Evolutionary conservation across 1,140 invertebrate species (phyloP).

Genomic region (Bombus sylvicola): DNA sequence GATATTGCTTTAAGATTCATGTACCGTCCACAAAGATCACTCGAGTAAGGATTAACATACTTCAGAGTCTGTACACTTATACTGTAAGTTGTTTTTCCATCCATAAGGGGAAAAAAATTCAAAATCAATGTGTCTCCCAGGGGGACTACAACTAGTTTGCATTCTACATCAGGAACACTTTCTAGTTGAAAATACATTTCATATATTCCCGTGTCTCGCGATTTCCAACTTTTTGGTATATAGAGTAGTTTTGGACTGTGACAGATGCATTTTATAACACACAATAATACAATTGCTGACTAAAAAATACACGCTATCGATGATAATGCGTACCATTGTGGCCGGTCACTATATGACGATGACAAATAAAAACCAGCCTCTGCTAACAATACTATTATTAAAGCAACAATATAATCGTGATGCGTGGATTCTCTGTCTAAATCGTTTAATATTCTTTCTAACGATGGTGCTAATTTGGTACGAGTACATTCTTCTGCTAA

Average conservation of each 20-base stretch:
- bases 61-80: conserved; percentile 60
- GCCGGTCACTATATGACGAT: neutral
- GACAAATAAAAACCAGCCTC: conserved; percentile 67
- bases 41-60: conserved; percentile 69
- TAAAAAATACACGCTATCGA: neutral
- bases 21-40: conserved; percentile 60
- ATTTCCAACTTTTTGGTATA: conserved; percentile 58
- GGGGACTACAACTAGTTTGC: conserved; percentile 68
- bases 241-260: neutral
- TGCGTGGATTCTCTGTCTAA: conserved; percentile 56
- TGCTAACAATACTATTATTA: conserved; percentile 68
- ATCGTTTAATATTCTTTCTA: conserved; percentile 49
- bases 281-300: neutral
- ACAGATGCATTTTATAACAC: neutral
- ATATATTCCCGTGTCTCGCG: conserved; percentile 49
- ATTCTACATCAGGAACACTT: conserved; percentile 39
- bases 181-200: conserved; percentile 57
- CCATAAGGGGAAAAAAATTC: conserved; percentile 59
- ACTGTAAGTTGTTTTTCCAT: conserved; percentile 31
- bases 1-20: conserved; percentile 72
- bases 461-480: conserved; percentile 49
- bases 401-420: conserved; percentile 70
- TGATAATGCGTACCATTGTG: neutral
- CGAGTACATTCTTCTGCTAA: conserved; percentile 70
- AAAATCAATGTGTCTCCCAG: conserved; percentile 68